Evolutionary conservation across 2,113 vertebrate genomes (phyloP).

Genomic region (Gobius niger): DNA sequence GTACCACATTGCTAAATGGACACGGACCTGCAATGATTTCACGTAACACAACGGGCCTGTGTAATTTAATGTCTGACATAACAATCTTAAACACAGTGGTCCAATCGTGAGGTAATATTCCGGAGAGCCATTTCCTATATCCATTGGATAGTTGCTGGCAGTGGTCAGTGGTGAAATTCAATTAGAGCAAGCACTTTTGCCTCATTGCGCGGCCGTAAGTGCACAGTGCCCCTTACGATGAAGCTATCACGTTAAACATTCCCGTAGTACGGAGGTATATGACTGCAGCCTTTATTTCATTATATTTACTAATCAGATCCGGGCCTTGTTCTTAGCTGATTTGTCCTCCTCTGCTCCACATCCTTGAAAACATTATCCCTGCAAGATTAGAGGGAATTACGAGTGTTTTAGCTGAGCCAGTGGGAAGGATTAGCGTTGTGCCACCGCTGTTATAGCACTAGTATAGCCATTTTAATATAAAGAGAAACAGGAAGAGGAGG

Average conservation of each 20-base stretch:
- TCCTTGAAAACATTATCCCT: constrained; percentile 70
- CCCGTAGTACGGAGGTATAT: constrained; percentile 44
- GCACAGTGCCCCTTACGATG: constrained; percentile 44
- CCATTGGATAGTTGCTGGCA: constrained; percentile 39
- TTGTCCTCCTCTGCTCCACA: constrained; percentile 62
- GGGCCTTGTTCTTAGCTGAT: constrained; percentile 61
- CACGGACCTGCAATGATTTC: constrained; percentile 6
- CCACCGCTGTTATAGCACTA: constrained; percentile 52
- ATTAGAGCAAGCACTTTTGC: constrained; percentile 62
- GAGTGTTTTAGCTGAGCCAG: constrained; percentile 67
- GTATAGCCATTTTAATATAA: constrained; percentile 50
- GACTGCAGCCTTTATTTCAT: constrained; percentile 51
- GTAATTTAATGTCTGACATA: constrained; percentile 30
- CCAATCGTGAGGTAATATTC: constrained; percentile 57
- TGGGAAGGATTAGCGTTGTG: constrained; percentile 68
- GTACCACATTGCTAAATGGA: background rate
- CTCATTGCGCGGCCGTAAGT: constrained; percentile 42
- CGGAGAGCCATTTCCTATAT: constrained; percentile 48
- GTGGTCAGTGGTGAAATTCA: constrained; percentile 60
- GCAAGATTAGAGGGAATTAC: constrained; percentile 73
- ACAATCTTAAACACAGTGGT: constrained; percentile 44
- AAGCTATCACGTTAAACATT: constrained; percentile 48
- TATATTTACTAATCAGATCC: constrained; percentile 62
- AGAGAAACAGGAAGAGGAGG: constrained; percentile 55
- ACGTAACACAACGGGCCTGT: constrained; percentile 33